These are phyloP conservation scores for Sardina pilchardus DNA, from an alignment of 2,113 vertebrate genomes.

Conservation along the genomic window DNA sequence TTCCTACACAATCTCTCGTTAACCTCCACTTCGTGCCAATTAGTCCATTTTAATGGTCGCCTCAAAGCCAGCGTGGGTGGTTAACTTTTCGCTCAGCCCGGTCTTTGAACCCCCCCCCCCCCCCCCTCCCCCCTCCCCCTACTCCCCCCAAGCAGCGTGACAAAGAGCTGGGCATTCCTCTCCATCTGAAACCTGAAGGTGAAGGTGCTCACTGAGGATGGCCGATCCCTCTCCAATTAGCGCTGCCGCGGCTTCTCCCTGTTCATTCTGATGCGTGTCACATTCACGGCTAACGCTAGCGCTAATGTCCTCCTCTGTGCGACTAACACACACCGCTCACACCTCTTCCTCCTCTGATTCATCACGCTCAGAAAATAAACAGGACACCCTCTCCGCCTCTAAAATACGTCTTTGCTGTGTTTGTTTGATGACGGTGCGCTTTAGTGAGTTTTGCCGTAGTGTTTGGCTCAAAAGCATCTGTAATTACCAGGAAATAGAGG, in stretches of 20 bases:
- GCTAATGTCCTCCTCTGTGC: background rate
- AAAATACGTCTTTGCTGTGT: too few relatives aligned
- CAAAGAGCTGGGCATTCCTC: background rate
- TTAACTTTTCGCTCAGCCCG: too few relatives aligned
- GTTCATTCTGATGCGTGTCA: too few relatives aligned
- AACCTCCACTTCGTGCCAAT: background rate
- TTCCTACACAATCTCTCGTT: background rate
- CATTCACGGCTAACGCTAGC: background rate
- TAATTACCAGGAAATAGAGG: background rate
- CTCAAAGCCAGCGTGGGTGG: background rate
- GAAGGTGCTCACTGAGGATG: background rate
- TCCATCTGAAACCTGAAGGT: background rate
- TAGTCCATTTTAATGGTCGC: background rate
- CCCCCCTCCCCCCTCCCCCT: too few relatives aligned
- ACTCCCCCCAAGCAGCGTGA: too few relatives aligned
- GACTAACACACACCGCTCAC: too few relatives aligned
- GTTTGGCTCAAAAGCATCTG: background rate
- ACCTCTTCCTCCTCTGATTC: background rate
- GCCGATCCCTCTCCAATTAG: too few relatives aligned
- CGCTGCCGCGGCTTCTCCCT: too few relatives aligned
- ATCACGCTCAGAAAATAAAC: background rate
- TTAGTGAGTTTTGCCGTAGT: background rate
- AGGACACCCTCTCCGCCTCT: too few relatives aligned
- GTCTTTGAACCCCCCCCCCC: too few relatives aligned
- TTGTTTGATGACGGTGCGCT: background rate